These are phyloP conservation scores for Phyllotreta cruciferae DNA, from an alignment of 2,888 invertebrate genomes.

Conservation along the genomic window DNA sequence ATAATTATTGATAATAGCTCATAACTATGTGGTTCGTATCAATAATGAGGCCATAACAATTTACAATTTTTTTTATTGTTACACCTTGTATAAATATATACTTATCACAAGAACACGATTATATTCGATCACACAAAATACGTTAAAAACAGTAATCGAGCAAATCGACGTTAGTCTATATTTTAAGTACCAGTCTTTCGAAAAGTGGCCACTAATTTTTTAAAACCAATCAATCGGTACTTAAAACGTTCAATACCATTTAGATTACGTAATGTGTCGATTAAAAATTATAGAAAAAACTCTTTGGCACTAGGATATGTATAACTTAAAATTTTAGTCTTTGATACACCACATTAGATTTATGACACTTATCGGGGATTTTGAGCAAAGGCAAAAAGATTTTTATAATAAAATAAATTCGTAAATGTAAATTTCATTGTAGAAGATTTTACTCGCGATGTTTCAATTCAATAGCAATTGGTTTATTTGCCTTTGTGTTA, in stretches of 20 bases:
- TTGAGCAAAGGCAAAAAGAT: slow-evolving; percentile 10
- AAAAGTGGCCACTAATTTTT: slow-evolving; percentile 6
- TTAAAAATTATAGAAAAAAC: slow-evolving; percentile 33
- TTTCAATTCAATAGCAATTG: not conserved
- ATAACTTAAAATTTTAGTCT: slow-evolving; percentile 33
- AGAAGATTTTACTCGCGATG: too few relatives aligned
- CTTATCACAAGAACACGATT: slow-evolving; percentile 45
- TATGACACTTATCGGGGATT: slow-evolving; percentile 24
- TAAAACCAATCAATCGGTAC: slow-evolving; percentile 5
- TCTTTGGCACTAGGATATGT: slow-evolving; percentile 42
- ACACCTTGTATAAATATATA: slow-evolving; percentile 28
- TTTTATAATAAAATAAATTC: not conserved
- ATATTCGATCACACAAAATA: slow-evolving; percentile 44
- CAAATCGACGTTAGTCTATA: slow-evolving; percentile 38
- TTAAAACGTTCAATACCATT: not conserved
- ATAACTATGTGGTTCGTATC: slow-evolving; percentile 42
- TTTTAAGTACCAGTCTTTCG: slow-evolving; percentile 46
- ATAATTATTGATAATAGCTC: slow-evolving; percentile 37
- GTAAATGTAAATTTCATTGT: not conserved
- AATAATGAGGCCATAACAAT: slow-evolving; percentile 28
- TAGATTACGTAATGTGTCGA: not conserved
- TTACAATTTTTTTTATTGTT: slow-evolving; percentile 7
- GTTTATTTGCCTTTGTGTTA: not conserved
- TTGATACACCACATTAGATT: slow-evolving; percentile 33
- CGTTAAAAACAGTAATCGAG: slow-evolving; percentile 31